A percentile compares a stretch with the other conserved stretches of the same genome.
Evolutionary conservation across 1,140 invertebrate genomes (phyloP).

Genomic region (Popillia japonica): DNA sequence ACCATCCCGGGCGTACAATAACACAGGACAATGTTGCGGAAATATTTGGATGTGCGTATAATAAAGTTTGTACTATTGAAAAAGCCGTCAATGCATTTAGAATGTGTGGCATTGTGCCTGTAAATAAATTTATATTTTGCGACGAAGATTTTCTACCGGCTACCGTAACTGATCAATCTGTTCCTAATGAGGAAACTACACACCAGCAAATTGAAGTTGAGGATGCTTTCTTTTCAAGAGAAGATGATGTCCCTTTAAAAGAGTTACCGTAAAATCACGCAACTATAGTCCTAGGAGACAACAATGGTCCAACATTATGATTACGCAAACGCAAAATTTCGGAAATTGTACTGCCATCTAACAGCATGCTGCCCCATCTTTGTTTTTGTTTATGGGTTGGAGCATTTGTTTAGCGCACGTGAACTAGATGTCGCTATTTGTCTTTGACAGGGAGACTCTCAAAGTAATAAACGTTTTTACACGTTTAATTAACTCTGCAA

Average conservation of each 20-base stretch:
- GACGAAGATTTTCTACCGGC: slow-evolving; percentile 38
- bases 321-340: no score
- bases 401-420: no score
- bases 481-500: no score
- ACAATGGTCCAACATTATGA: no score
- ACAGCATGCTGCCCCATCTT: no score
- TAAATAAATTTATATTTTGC: slow-evolving; percentile 27
- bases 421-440: no score
- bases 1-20: slow-evolving; percentile 25
- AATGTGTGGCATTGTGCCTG: neutral
- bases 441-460: no score
- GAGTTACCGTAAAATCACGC: neutral
- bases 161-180: neutral
- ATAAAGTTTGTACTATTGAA: neutral
- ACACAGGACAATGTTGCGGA: neutral
- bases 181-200: neutral
- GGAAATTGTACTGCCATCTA: no score
- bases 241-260: neutral
- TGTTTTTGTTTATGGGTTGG: no score
- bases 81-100: slow-evolving; percentile 23
- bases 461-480: no score
- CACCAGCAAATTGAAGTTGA: neutral
- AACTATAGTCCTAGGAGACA: no score
- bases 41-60: slow-evolving; percentile 26
- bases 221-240: neutral